Evolutionary conservation across 2,797 vertebrate species (phyloP), one percentile per base, ranked within the genome.

Genomic region (Cephalopachus bancanus): DNA sequence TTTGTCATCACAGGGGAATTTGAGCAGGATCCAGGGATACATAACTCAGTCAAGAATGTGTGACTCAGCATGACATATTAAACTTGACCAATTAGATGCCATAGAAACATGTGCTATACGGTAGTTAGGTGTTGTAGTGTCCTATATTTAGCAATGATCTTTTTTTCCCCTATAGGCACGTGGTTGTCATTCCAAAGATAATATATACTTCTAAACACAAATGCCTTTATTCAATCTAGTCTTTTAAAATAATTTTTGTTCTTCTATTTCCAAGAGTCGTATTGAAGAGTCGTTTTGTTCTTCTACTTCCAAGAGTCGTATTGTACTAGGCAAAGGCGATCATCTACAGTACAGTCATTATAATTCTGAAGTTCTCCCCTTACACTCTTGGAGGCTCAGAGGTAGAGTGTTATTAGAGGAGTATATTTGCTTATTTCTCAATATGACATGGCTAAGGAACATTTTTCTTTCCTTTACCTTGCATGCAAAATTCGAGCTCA

Each of bases 341-440:
- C 1, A 4, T 26, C 37, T 9, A 7, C 49, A 12, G 0, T 2
- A 15, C 65, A 22, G 17, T 1, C 7, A 16, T 51, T 57, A 1
- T 6, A 1, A 30, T 4, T 62, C 3, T 0, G 0, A 37, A 30
- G 14, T 2, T 44, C 28, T n/a, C 11, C 24, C 17, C 4, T 20
- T 3, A 5, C 0, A 1, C 11, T 37, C 59, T 3, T 1, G 5
- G 1, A 51, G 65, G 30, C 16, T 22, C 44, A 3, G 26, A 33
- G 14, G 14, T 19, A 9, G 28, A 28, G 1, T 37, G 1, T 1
- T 60, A 15, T 17, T 20, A 37, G 22, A 57, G 30, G 53, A 26
- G 64, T 5, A 28, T 12, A 28, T 33, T 24, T 49, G 49, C 8
- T 92, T 28, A 15, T 26, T 59, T 60, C 7, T 83, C 78, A 4